These are phyloP conservation scores for Actias luna DNA, from an alignment of 2,888 invertebrate species.

Conservation along the genomic window DNA sequence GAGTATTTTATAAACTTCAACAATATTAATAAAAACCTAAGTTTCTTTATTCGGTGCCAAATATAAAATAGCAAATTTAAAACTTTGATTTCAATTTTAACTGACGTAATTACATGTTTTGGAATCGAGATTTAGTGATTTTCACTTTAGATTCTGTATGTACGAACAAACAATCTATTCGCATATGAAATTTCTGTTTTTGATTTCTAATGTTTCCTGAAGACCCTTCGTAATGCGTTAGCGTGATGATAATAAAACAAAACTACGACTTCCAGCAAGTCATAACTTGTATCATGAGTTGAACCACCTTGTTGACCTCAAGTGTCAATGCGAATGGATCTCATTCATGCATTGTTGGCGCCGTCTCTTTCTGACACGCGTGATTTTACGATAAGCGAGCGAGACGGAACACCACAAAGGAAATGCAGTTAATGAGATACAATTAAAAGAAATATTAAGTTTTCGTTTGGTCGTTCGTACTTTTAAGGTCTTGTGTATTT, in stretches of 20 bases:
- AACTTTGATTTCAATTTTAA: too few species aligned
- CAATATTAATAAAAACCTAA: too few species aligned
- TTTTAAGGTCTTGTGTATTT: background rate
- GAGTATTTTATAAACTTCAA: too few species aligned
- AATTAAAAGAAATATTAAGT: slow-evolving; percentile 37
- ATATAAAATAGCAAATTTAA: too few species aligned
- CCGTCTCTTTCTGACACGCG: slow-evolving; percentile 33
- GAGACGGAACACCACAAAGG: slow-evolving; percentile 34
- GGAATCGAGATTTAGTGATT: too few species aligned
- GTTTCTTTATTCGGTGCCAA: too few species aligned
- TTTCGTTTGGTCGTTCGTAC: background rate
- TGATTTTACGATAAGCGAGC: slow-evolving; percentile 29
- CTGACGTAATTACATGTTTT: too few species aligned
- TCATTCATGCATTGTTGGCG: slow-evolving; percentile 53
- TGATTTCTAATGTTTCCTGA: background rate
- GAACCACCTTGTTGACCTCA: slow-evolving; percentile 71
- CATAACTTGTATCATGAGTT: slow-evolving; percentile 43
- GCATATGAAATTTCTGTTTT: background rate
- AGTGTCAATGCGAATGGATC: slow-evolving; percentile 58
- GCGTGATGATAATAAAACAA: slow-evolving; percentile 1
- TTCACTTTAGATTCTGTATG: too few species aligned
- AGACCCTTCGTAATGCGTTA: background rate
- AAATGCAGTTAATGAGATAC: slow-evolving; percentile 52
- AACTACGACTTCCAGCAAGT: background rate
- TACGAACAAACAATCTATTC: too few species aligned